Evolutionary conservation across 2,113 vertebrate species (phyloP).

Genomic region (Sturnira hondurensis): DNA sequence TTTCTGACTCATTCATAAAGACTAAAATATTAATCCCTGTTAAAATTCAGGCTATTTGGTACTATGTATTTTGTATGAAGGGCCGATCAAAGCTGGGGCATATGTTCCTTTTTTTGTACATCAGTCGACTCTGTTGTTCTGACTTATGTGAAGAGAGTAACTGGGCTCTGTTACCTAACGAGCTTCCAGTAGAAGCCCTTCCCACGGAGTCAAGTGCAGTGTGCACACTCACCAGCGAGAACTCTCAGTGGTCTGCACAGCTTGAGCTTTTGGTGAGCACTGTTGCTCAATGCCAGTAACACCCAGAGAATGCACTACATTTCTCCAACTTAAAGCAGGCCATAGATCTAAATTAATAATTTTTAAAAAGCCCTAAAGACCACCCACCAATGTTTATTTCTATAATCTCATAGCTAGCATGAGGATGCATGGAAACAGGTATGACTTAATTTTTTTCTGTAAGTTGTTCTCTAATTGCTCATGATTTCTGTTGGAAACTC

Average conservation of each 20-base stretch:
- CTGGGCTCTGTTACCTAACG: background rate
- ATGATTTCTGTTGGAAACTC: background rate
- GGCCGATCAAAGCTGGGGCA: background rate
- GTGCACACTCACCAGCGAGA: background rate
- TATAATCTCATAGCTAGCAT: background rate
- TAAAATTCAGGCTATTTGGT: background rate
- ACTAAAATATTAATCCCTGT: background rate
- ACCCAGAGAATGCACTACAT: background rate
- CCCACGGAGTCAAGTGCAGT: background rate
- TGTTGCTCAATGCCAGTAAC: background rate
- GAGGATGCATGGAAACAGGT: background rate
- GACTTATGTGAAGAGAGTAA: background rate
- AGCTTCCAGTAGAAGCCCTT: background rate
- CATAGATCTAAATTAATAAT: background rate
- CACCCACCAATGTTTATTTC: background rate
- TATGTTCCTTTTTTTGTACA: background rate
- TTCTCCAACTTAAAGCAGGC: background rate
- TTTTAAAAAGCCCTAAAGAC: background rate
- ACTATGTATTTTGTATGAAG: background rate
- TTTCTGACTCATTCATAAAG: background rate
- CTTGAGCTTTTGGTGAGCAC: background rate
- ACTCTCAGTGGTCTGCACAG: background rate
- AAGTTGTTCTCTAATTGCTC: background rate
- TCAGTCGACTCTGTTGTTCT: background rate
- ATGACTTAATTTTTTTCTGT: background rate